Percentiles rank a stretch among this genome's conserved stretches.
Evolutionary conservation across 2,888 invertebrate species (phyloP).

Genomic region (Diarsia mendica): DNA sequence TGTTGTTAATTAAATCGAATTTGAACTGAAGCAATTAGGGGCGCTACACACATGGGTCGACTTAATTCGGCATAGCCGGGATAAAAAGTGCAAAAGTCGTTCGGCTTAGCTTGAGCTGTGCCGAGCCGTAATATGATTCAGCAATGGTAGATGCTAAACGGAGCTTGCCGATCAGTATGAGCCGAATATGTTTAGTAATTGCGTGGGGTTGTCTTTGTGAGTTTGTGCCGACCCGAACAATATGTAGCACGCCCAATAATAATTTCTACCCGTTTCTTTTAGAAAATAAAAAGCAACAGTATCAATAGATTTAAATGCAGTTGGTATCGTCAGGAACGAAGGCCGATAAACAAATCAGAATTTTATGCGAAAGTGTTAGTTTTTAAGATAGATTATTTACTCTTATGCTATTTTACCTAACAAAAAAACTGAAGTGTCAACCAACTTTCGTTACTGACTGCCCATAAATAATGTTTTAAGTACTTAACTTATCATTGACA

Average conservation of each 20-base stretch:
- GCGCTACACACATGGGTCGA: neutral
- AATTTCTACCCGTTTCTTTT: no score
- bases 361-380: neutral
- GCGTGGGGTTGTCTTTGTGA: neutral
- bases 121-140: neutral
- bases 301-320: constrained; percentile 17
- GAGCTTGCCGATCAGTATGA: neutral
- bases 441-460: neutral
- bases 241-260: neutral
- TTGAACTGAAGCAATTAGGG: neutral
- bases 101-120: neutral
- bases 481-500: constrained; percentile 1
- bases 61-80: neutral
- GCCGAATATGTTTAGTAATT: neutral
- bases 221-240: neutral
- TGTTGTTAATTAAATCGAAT: neutral
- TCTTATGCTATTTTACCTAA: neutral
- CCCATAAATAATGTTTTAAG: neutral
- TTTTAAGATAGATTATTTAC: neutral
- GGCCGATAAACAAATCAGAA: neutral
- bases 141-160: neutral
- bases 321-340: constrained; percentile 14
- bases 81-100: neutral
- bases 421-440: neutral
- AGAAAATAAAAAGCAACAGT: neutral